Evolutionary conservation across 2,113 vertebrate species (phyloP), one percentile per base, ranked within the genome.

Genomic region (Bufo bufo): DNA sequence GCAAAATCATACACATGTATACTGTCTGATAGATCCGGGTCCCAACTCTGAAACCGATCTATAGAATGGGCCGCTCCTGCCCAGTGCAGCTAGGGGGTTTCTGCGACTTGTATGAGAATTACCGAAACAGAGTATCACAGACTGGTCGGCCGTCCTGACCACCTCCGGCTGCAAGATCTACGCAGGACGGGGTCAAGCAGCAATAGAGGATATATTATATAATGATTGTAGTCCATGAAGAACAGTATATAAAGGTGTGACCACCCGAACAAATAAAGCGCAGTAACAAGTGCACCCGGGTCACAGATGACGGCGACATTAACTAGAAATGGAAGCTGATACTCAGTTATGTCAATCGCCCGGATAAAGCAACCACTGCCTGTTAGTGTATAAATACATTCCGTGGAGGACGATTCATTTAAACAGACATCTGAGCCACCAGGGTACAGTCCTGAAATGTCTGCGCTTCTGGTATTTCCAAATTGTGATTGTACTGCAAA

Each of bases 351-450:
- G 54, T 61, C 58, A 47, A 45, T 63, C 33, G 5, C 43, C 54
- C 33, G 33, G 79, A 82, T 63, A 82, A 61, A 59, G 43, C 33
- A 7, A 43, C 79, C 79, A 19, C 16, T 82, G 58, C 58, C 16
- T 82, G 56, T 45, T 63, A 61, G 33, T 19, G 58, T 61, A 82
- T 58, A 58, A 17, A 58, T 82, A 82, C 79, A 82, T 82, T 82
- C 56, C 79, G 63, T 10, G 78, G 5, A 80, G 23, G 78, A 80
- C 79, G 43, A 19, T 47, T 47, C 17, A 61, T 19, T 82, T 82
- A 47, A 82, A 63, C 16, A 82, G 79, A 82, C 23, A 59, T 56
- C 12, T 63, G 43, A 82, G 79, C 58, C 43, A 23, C 58, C 14
- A 20, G 12, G 33, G 19, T 47, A 61, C 79, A 47, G 17, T 82